A percentile compares a stretch with the other conserved stretches of the same genome.
Evolutionary conservation across 2,888 invertebrate species (phyloP).

Genomic region (Eumacrocentrus americanus): DNA sequence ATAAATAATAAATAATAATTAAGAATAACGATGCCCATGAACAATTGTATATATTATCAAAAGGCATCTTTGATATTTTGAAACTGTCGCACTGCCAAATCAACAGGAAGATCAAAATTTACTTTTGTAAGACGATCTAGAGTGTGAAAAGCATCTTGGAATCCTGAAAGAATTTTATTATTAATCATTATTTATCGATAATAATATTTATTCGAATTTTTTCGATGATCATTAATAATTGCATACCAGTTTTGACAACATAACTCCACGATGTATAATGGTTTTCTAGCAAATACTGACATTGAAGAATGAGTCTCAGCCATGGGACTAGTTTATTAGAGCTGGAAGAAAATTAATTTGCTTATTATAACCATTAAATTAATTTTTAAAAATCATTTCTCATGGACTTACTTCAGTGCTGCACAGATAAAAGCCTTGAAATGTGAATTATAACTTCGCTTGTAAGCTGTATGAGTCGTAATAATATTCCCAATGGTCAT

Average conservation of each 20-base stretch:
- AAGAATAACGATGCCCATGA: neutral
- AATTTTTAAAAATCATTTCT: slow-evolving; percentile 11
- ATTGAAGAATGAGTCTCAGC: slow-evolving; percentile 92
- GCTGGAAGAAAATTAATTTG: slow-evolving; percentile 63
- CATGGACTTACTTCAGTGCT: slow-evolving; percentile 82
- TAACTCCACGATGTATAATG: slow-evolving; percentile 94
- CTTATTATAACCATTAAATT: neutral
- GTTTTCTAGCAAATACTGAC: slow-evolving; percentile 76
- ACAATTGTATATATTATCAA: slow-evolving; percentile 38
- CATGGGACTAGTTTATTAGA: slow-evolving; percentile 90
- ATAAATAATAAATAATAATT: neutral
- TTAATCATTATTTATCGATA: slow-evolving; percentile 4
- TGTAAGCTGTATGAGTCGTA: slow-evolving; percentile 88
- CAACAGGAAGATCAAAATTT: slow-evolving; percentile 93
- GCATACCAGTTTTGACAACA: slow-evolving; percentile 83
- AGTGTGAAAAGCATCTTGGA: slow-evolving; percentile 92
- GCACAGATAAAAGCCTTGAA: slow-evolving; percentile 98
- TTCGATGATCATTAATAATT: slow-evolving; percentile 11
- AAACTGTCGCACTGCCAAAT: slow-evolving; percentile 95
- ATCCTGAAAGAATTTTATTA: slow-evolving; percentile 69
- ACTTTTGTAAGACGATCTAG: slow-evolving; percentile 84
- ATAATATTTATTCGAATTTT: no score
- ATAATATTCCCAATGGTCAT: slow-evolving; percentile 92
- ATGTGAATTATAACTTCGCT: slow-evolving; percentile 94
- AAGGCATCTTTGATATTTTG: slow-evolving; percentile 93